Percentiles rank a stretch among this genome's conserved stretches.
Evolutionary conservation across 2,797 vertebrate genomes (phyloP).

Genomic region (Urosaurus nigricauda): DNA sequence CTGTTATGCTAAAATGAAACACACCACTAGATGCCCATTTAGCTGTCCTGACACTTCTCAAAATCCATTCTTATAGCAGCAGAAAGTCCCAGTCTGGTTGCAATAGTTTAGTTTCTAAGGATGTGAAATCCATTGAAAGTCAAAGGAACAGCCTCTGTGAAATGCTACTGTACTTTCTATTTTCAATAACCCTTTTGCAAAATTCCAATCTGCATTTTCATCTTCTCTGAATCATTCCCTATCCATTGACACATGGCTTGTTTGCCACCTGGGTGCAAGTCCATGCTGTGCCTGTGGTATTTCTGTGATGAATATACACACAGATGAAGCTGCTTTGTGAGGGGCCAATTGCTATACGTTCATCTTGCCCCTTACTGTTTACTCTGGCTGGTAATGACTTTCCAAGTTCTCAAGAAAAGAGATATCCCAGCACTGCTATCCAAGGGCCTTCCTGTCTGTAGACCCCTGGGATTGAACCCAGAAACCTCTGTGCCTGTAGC

Average conservation of each 20-base stretch:
- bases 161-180: background rate
- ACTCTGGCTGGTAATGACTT: background rate
- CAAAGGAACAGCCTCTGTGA: background rate
- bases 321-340: background rate
- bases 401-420: background rate
- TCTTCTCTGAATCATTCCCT: background rate
- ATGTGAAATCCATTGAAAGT: background rate
- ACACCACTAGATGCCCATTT: conserved; percentile 1
- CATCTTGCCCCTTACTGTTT: background rate
- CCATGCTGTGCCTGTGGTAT: background rate
- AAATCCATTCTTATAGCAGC: conserved; percentile 32
- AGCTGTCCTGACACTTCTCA: background rate
- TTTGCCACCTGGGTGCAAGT: background rate
- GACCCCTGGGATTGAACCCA: background rate
- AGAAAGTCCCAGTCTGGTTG: background rate
- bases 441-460: background rate
- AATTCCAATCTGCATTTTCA: background rate
- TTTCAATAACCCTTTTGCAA: background rate
- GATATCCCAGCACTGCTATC: background rate
- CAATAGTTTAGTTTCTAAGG: background rate
- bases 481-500: background rate
- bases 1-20: conserved; percentile 15
- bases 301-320: background rate
- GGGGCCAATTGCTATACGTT: background rate
- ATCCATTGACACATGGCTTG: background rate